Evolutionary conservation across 2,888 invertebrate species (phyloP).

Genomic region (Pachymerium ferrugineum): DNA sequence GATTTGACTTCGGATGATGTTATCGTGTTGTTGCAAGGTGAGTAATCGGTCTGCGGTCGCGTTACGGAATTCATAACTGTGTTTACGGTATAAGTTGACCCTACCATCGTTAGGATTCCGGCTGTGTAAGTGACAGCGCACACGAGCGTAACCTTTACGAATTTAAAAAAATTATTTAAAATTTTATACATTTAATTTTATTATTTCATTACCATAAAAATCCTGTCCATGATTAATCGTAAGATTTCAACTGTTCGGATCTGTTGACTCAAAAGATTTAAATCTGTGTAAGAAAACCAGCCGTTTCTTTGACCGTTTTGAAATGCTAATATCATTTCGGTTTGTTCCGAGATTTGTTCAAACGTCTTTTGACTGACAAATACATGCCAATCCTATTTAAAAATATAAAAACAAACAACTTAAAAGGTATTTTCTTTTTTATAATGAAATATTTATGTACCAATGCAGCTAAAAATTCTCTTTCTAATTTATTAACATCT

Average conservation of each 20-base stretch:
- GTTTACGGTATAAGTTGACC: constrained; percentile 47
- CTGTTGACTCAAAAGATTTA: constrained; percentile 55
- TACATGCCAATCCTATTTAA: constrained; percentile 73
- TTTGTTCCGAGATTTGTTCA: constrained; percentile 61
- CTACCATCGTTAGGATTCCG: constrained; percentile 57
- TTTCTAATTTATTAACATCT: constrained; percentile 74
- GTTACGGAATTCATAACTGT: not conserved
- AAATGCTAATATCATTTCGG: constrained; percentile 68
- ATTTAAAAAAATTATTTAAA: not conserved
- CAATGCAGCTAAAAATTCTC: constrained; percentile 81
- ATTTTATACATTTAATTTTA: not conserved
- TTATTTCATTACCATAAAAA: constrained; percentile 48
- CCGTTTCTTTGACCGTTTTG: constrained; percentile 66
- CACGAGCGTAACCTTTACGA: constrained; percentile 53
- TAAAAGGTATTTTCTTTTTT: not conserved
- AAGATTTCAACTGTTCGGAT: constrained; percentile 41
- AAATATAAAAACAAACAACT: constrained; percentile 37
- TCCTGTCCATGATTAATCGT: constrained; percentile 51
- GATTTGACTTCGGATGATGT: too few species aligned
- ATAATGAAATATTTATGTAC: constrained; percentile 54
- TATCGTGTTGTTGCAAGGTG: too few species aligned
- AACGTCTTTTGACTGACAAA: constrained; percentile 71
- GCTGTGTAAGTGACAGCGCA: constrained; percentile 59
- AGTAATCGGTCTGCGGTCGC: too few species aligned
- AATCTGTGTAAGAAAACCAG: constrained; percentile 76